phyloP scores from a whole-genome alignment of 2,113 vertebrate genomes.

The Strix uralensis region DNA sequence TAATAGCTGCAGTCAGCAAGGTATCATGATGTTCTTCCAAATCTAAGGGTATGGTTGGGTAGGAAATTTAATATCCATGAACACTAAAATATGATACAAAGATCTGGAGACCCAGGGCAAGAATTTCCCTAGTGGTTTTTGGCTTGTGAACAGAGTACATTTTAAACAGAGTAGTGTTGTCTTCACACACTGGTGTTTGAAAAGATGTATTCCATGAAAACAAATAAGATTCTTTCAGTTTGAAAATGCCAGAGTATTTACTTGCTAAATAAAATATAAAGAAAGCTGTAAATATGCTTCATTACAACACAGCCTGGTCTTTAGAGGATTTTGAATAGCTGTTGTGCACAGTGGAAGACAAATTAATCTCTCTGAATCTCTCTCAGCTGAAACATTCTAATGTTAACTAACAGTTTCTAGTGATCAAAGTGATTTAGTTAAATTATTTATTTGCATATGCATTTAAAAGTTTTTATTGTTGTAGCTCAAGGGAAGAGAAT shows the following conservation, averaged over 20 bases:
- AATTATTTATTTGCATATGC: slow-evolving; percentile 72
- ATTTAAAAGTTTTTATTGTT: slow-evolving; percentile 61
- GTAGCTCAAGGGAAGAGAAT: neutral
- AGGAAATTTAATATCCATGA: slow-evolving; percentile 8
- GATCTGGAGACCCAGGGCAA: neutral
- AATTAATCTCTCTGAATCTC: slow-evolving; percentile 65
- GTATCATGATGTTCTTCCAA: neutral
- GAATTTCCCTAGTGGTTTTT: neutral
- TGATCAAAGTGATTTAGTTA: slow-evolving; percentile 66
- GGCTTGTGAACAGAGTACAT: neutral
- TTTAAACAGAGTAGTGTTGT: neutral
- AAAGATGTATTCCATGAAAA: slow-evolving; percentile 13
- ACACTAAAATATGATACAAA: neutral
- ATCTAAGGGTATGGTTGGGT: neutral
- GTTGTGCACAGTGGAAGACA: slow-evolving; percentile 49
- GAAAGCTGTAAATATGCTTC: slow-evolving; percentile 63
- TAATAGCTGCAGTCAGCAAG: slow-evolving; percentile 16
- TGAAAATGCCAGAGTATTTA: slow-evolving; percentile 48
- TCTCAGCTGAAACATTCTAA: slow-evolving; percentile 65
- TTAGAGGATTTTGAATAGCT: slow-evolving; percentile 54
- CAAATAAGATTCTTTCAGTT: slow-evolving; percentile 6
- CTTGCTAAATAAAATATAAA: slow-evolving; percentile 49
- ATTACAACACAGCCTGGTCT: slow-evolving; percentile 53
- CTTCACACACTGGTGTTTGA: neutral
- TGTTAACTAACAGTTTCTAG: slow-evolving; percentile 64